Evolutionary conservation across 2,797 vertebrate genomes (phyloP), one percentile per base, ranked within the genome.

Genomic region (Rhadinocentrus ornatus): DNA sequence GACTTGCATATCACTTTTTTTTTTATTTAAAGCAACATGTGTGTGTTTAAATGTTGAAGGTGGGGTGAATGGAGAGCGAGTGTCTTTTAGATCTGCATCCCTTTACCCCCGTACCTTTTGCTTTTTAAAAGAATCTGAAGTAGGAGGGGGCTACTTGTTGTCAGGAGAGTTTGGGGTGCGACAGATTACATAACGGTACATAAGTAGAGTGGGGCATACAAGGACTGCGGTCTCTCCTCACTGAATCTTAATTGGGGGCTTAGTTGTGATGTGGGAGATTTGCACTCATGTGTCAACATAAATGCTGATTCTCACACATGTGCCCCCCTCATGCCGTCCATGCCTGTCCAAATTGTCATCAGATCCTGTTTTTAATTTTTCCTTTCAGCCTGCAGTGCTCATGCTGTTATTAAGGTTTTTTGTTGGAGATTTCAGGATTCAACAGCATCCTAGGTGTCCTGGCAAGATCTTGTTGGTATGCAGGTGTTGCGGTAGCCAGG

Each of bases 391-490:
- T 69, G 58, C 75, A 73, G 54, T 57, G 48, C 61, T 80, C 58
- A 32, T 62, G 63, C 65, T 75, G 62, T 39, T 29, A 61, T 62
- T 29, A 20, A 8, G 61, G 27, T 32, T 13, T 69, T 71, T 46
- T 48, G 54, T 35, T 73, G 71, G 57, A 56, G 41, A 66, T 48
- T 35, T 75, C 32, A 35, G 75, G 82, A 75, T 81, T 77, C 77
- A 75, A 75, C 82, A 80, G 77, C 80, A 75, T 61, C 69, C 64
- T 61, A 66, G 83, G 78, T 53, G 71, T 74, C 52, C 77, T 83
- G 80, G 68, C 75, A 57, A 84, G 89, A 91, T 88, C 78, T 91
- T 90, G 94, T 98, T 98, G 95, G 95, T 98, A 98, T 98, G 97
- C 96, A 90, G 92, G 94, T 94, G 94, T 93, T 94, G 94, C 94